A percentile compares a stretch with the other conserved stretches of the same genome.
These are phyloP conservation scores for Eospalax fontanierii DNA, from an alignment of 2,797 vertebrate species.

Conservation along the genomic window DNA sequence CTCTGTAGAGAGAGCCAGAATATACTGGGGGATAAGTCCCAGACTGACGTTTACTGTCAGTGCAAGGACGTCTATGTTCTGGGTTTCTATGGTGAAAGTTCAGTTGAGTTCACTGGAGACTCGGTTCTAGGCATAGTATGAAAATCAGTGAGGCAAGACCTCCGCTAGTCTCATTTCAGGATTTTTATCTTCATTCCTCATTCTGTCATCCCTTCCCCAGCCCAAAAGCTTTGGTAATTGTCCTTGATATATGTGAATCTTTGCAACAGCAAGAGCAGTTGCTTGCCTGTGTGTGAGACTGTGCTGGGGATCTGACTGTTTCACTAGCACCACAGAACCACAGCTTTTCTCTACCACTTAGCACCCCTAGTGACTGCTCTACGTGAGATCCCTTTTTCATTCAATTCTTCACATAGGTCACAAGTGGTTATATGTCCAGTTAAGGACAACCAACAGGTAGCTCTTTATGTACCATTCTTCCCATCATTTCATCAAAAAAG, in stretches of 20 bases:
- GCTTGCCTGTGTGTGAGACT: background rate
- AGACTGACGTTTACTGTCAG: background rate
- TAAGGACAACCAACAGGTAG: conserved; percentile 39
- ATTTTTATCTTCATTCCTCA: background rate
- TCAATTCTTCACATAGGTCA: conserved; percentile 46
- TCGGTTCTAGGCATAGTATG: background rate
- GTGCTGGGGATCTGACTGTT: background rate
- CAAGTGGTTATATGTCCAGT: conserved; percentile 57
- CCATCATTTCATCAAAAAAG: conserved; percentile 17
- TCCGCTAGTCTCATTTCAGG: background rate
- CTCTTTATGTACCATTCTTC: conserved; percentile 15
- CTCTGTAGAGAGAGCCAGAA: background rate
- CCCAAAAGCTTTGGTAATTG: too few species aligned
- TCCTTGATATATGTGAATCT: background rate
- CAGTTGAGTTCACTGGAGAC: background rate
- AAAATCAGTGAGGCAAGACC: background rate
- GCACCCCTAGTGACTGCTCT: background rate
- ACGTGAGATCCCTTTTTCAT: conserved; percentile 27
- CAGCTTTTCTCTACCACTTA: background rate
- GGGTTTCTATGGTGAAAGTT: background rate
- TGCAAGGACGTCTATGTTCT: background rate
- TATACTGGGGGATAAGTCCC: background rate
- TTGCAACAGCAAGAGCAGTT: background rate
- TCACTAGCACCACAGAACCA: background rate
- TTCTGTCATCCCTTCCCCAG: background rate